phyloP scores from a whole-genome alignment of 2,113 vertebrate species.

The Barnardius zonarius region DNA sequence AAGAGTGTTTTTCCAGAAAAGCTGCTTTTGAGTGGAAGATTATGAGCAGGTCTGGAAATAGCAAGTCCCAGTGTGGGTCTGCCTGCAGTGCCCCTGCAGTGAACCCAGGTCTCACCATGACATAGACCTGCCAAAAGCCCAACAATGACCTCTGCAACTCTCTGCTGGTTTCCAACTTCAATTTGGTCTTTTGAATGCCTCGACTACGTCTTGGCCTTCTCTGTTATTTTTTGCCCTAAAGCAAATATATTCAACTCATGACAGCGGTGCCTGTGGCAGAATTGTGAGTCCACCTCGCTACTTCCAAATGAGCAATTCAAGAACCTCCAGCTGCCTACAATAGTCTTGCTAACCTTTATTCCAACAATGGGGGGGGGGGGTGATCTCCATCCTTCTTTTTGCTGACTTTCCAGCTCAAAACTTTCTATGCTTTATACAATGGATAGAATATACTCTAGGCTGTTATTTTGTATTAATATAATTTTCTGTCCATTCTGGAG shows the following conservation, averaged over 20 bases:
- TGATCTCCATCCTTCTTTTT: neutral
- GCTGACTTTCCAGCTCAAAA: neutral
- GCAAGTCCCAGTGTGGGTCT: neutral
- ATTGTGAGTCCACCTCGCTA: neutral
- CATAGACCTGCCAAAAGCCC: neutral
- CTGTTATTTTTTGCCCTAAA: neutral
- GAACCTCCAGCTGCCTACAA: neutral
- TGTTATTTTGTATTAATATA: neutral
- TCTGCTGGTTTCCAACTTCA: neutral
- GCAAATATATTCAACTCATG: neutral
- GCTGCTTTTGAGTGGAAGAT: neutral
- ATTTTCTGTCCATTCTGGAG: neutral
- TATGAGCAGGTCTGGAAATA: neutral
- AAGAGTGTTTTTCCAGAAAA: neutral
- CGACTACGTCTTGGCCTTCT: neutral
- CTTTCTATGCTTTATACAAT: neutral
- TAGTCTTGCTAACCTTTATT: neutral
- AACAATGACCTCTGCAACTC: neutral
- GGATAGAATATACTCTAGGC: neutral
- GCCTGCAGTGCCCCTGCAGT: no score
- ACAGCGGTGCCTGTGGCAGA: neutral
- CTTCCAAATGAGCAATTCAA: neutral
- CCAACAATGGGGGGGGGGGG: neutral
- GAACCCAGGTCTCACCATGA: rapidly evolving
- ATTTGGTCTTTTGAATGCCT: neutral